These are phyloP conservation scores for Syngnathus acus DNA, from an alignment of 2,797 vertebrate genomes.

Conservation along the genomic window DNA sequence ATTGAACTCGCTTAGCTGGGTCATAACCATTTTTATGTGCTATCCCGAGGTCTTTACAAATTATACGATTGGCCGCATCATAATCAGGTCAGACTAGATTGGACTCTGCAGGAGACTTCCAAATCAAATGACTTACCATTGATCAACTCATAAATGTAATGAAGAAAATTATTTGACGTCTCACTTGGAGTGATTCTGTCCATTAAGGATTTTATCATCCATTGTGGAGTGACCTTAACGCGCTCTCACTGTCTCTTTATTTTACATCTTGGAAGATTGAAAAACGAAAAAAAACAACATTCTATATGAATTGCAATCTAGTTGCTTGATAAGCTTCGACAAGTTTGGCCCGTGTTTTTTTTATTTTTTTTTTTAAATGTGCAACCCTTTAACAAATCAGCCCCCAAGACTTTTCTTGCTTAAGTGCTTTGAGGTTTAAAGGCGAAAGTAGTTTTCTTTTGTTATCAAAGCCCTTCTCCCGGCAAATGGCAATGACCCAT, in stretches of 20 bases:
- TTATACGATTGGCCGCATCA: too few relatives aligned
- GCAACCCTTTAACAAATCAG: neutral
- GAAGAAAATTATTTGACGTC: conserved; percentile 22
- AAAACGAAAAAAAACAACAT: too few relatives aligned
- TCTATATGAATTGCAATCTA: neutral
- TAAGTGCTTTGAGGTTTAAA: neutral
- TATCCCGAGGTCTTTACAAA: too few relatives aligned
- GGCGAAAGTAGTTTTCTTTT: neutral
- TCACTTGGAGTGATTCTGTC: conserved; percentile 9
- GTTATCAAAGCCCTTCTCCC: conserved; percentile 11
- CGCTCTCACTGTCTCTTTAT: conserved; percentile 4
- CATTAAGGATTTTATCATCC: conserved; percentile 10
- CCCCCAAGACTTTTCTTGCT: neutral
- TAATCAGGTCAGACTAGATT: too few relatives aligned
- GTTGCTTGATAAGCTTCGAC: conserved; percentile 19
- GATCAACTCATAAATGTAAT: conserved; percentile 22
- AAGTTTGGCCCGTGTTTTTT: conserved; percentile 15
- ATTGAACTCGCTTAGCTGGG: neutral
- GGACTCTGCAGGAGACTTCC: conserved; percentile 7
- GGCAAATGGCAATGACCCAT: conserved; percentile 14
- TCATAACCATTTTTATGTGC: neutral
- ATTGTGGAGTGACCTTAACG: conserved; percentile 7
- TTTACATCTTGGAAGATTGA: conserved; percentile 9
- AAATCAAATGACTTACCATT: conserved; percentile 16
- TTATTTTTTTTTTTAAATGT: too few relatives aligned